These are phyloP conservation scores for Scaeva pyrastri DNA, from an alignment of 2,888 invertebrate genomes.

Conservation along the genomic window DNA sequence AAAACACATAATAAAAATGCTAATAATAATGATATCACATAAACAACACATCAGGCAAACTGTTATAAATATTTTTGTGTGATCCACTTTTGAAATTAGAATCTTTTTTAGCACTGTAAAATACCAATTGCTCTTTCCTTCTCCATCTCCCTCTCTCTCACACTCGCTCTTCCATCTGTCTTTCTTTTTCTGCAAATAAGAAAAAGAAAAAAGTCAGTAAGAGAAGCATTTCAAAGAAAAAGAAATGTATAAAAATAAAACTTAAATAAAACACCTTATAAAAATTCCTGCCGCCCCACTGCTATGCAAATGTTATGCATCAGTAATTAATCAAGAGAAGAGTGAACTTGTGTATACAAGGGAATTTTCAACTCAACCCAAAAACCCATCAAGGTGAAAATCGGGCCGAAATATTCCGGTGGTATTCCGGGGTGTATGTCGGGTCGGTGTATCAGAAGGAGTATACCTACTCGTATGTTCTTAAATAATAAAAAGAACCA, in stretches of 20 bases:
- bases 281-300: slow-evolving; percentile 23
- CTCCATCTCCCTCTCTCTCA: not conserved
- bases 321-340: slow-evolving; percentile 66
- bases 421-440: not conserved
- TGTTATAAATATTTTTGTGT: slow-evolving; percentile 19
- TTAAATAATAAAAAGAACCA: slow-evolving; percentile 64
- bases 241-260: slow-evolving; percentile 7
- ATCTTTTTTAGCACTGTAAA: not conserved
- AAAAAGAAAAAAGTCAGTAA: not conserved
- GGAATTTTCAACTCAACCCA: slow-evolving; percentile 26
- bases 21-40: slow-evolving; percentile 6
- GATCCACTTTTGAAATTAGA: slow-evolving; percentile 31
- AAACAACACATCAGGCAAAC: slow-evolving; percentile 20
- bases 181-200: not conserved
- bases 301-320: slow-evolving; percentile 53
- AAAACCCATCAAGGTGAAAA: not conserved
- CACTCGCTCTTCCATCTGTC: not conserved
- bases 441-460: too few species aligned
- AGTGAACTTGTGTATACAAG: too few species aligned
- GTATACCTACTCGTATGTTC: slow-evolving; percentile 19
- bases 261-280: slow-evolving; percentile 45
- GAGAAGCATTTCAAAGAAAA: slow-evolving; percentile 7
- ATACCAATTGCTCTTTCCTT: not conserved
- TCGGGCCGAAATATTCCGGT: not conserved
- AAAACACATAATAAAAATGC: slow-evolving; percentile 60